phyloP scores from a whole-genome alignment of 2,113 vertebrate species.

The Microcebus lehilahytsara region DNA sequence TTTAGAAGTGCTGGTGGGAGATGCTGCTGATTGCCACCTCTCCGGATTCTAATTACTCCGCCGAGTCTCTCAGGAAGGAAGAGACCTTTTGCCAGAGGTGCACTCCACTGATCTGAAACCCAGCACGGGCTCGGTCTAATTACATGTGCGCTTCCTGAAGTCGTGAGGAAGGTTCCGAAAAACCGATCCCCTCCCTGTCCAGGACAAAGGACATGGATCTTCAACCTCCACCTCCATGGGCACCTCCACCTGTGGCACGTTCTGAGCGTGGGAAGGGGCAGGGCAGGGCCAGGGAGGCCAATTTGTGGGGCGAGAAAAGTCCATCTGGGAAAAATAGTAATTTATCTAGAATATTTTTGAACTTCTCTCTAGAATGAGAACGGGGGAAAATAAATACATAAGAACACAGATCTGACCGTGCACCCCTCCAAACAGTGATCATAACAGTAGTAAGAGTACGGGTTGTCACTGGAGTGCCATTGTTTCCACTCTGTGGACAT shows the following conservation, averaged over 20 bases:
- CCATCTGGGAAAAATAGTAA: neutral
- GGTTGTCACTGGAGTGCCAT: neutral
- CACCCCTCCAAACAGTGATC: neutral
- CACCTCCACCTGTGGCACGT: neutral
- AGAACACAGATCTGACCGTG: neutral
- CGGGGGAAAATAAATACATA: neutral
- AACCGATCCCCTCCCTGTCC: neutral
- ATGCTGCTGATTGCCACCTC: neutral
- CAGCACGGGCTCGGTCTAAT: neutral
- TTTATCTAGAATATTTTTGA: neutral
- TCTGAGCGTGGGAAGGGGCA: accelerated
- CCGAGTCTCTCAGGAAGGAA: conserved; percentile 62
- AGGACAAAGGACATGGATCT: neutral
- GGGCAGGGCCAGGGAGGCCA: neutral
- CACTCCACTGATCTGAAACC: conserved; percentile 71
- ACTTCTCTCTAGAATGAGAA: neutral
- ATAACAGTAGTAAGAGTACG: too few species aligned
- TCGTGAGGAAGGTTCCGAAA: neutral
- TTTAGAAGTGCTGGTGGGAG: neutral
- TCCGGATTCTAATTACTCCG: conserved; percentile 54
- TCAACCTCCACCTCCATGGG: neutral
- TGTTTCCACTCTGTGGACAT: neutral
- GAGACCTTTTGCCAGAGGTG: conserved; percentile 75
- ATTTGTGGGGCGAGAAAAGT: neutral
- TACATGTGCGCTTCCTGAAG: neutral